phyloP scores from a whole-genome alignment of 2,797 vertebrate species.

The Etheostoma nigrum region DNA sequence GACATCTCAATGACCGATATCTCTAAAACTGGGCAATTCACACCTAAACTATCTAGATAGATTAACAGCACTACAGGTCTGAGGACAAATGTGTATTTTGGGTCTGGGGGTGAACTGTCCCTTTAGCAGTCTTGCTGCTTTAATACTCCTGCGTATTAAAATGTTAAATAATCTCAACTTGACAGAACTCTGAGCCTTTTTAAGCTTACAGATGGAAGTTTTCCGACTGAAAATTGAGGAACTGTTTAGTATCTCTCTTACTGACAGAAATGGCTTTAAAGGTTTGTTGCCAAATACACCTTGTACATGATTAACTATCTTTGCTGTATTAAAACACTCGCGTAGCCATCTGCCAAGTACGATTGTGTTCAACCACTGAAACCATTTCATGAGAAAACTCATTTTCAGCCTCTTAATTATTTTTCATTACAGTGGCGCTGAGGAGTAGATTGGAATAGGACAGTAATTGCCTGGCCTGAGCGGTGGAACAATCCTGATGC shows the following conservation, averaged over 20 bases:
- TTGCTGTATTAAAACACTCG: conserved; percentile 93
- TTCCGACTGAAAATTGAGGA: conserved; percentile 32
- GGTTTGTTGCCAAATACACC: conserved; percentile 90
- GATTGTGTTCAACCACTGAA: conserved; percentile 95
- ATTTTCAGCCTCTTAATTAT: conserved; percentile 99
- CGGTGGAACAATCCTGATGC: conserved; percentile 91
- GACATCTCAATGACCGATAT: too few species aligned
- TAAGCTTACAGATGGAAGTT: conserved; percentile 12
- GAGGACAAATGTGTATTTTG: not conserved
- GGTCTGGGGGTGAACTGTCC: not conserved
- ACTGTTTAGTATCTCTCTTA: conserved; percentile 10
- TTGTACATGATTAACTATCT: conserved; percentile 95
- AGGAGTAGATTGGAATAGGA: conserved; percentile 97
- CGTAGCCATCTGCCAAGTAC: conserved; percentile 93
- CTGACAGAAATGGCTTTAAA: conserved; percentile 86
- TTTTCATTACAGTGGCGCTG: conserved; percentile 96
- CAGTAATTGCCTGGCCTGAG: conserved; percentile 96
- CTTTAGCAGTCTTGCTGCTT: conserved; percentile 2
- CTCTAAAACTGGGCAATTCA: too few species aligned
- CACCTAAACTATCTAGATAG: too few species aligned
- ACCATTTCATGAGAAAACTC: conserved; percentile 98
- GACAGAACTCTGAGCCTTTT: not conserved
- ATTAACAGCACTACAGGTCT: too few species aligned
- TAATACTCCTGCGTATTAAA: conserved; percentile 15
- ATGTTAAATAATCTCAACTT: conserved; percentile 32